Base-by-base conservation (phyloP, 2,888 invertebrate species). In the Melinopterus prodromus region DNA sequence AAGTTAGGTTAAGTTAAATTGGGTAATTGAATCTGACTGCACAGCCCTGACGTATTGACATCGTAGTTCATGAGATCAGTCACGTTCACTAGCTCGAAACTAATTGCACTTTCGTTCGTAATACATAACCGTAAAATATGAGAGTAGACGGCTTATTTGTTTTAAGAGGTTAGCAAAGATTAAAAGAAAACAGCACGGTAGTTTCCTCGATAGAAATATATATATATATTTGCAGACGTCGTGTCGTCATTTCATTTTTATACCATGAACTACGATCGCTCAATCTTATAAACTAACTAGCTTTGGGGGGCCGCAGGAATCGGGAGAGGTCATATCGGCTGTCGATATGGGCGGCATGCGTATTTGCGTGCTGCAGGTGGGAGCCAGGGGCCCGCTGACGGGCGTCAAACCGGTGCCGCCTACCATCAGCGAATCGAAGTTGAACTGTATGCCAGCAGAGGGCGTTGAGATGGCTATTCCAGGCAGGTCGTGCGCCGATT, bases 321-420 rank as follows among this genome's bases (percentile, higher is more conserved):
- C 95, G 70, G 96, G 95, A 80, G 95, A 94, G 83, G 93, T 92
- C 84, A 94, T 91, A 87, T 95, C 92, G 77, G 80, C 81, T 70
- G 77, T 78, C 77, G 79, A 79, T 38, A 90, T 82, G 86, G 88
- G 91, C 85, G 93, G 92, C 76, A 94, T 93, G 87, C 95, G 92
- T 87, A 94, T 94, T 89, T 96, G 95, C 83, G 93, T 93, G 81
- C 95, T 94, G 90, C 96, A 96, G 36, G 92, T 91, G 26, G 94
- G 94, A 84, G 93, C 90, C 78, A 94, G 87, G 0, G 95, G 95
- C 79, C 92, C 93, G 76, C 92, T 93, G 69, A 97, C 95, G 0
- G 98, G 98, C 6, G 98, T 98, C 76, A 98, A 91, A 0, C 98
- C 97, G 2, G 98, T 97, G 86, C 97, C 97, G 77, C 97, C 97